Conservation (phyloP, 2,113 vertebrate species). For the Rhizomys pruinosus region DNA sequence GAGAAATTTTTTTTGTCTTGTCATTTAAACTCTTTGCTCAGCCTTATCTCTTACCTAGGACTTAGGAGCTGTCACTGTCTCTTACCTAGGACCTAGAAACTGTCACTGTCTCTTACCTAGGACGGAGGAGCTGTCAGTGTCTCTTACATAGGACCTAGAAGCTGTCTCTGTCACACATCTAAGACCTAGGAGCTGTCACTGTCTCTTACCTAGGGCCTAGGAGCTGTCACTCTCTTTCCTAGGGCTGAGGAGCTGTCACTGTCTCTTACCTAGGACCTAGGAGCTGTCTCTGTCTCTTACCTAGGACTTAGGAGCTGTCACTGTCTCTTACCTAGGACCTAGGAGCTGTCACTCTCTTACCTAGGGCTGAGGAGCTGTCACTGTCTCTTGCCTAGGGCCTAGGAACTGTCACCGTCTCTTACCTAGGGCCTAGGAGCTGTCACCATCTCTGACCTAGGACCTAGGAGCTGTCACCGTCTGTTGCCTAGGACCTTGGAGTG, state of each 20-base stretch:
- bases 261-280: background rate
- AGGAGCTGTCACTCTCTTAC: too few species aligned
- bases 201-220: background rate
- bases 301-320: background rate
- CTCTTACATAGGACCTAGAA: too few species aligned
- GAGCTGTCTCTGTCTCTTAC: background rate
- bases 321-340: too few species aligned
- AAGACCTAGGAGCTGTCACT: background rate
- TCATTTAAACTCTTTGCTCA: constrained; percentile 19
- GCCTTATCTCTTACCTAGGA: background rate
- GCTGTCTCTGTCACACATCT: too few species aligned
- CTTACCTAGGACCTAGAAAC: too few species aligned
- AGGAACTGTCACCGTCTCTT: too few species aligned
- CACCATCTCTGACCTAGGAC: background rate
- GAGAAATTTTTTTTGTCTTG: background rate
- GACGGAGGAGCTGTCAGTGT: background rate
- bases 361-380: background rate
- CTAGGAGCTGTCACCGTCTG: background rate
- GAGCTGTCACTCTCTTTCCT: background rate
- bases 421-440: background rate
- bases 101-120: background rate
- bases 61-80: background rate
- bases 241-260: too few species aligned
- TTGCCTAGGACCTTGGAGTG: too few species aligned
- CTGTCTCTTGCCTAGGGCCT: too few species aligned